Conservation (phyloP, 2,888 invertebrate species). For the Apotomis turbidana region DNA sequence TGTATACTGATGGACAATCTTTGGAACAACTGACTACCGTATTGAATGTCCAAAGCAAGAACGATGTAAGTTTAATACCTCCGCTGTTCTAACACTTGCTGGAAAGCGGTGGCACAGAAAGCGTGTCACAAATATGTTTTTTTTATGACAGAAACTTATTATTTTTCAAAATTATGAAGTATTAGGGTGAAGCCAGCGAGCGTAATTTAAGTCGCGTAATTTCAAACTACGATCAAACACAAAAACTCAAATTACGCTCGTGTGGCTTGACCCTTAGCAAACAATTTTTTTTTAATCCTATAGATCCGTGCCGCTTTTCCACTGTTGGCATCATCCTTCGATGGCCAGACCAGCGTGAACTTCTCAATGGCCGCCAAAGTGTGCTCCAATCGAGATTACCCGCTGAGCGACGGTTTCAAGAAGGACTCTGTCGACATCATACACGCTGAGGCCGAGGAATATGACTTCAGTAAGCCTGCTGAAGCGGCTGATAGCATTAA, state of each 20-base stretch:
- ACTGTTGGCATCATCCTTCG: constrained; percentile 41
- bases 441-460: constrained; percentile 47
- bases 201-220: too few relatives aligned
- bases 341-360: constrained; percentile 46
- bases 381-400: constrained; percentile 45
- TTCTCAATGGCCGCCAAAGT: constrained; percentile 50
- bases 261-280: too few relatives aligned
- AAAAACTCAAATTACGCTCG: too few relatives aligned
- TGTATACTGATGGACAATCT: constrained; percentile 44
- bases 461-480: constrained; percentile 50
- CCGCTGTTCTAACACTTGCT: too few relatives aligned
- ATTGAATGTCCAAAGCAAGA: constrained; percentile 47
- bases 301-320: constrained; percentile 50
- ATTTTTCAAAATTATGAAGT: too few relatives aligned
- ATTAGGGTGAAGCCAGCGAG: too few relatives aligned
- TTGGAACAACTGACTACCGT: constrained; percentile 48
- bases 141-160: too few relatives aligned
- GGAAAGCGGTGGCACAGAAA: not conserved
- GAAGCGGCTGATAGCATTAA: constrained; percentile 56
- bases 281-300: constrained; percentile 32
- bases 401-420: constrained; percentile 46
- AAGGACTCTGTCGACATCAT: constrained; percentile 46
- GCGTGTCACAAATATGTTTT: not conserved
- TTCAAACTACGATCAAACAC: too few relatives aligned
- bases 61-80: constrained; percentile 48